These are phyloP conservation scores for Camponotus vicinus DNA, from an alignment of 1,140 invertebrate species.

Conservation along the genomic window DNA sequence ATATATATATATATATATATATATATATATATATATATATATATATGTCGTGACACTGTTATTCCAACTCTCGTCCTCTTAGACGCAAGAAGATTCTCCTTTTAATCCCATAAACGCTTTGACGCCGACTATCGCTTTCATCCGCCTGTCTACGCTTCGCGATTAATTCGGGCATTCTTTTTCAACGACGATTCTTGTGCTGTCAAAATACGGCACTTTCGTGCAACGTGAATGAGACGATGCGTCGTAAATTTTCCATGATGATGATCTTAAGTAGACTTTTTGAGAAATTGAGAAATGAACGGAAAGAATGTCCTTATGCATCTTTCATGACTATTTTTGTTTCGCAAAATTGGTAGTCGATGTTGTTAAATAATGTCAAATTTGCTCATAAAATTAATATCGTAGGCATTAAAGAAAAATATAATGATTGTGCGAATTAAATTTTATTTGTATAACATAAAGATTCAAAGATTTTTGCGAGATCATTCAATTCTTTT, in stretches of 20 bases:
- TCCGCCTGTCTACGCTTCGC: background rate
- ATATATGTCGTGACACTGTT: background rate
- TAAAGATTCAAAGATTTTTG: no score
- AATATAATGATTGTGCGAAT: background rate
- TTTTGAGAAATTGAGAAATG: slow-evolving; percentile 14
- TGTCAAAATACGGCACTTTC: slow-evolving; percentile 42
- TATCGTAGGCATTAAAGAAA: no score
- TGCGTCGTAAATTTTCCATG: slow-evolving; percentile 26
- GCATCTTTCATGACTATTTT: slow-evolving; percentile 9
- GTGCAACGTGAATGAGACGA: background rate
- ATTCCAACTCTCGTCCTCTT: background rate
- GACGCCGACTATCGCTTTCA: slow-evolving; percentile 36
- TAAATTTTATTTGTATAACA: slow-evolving; percentile 2
- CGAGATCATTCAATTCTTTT: background rate
- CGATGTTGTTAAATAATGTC: background rate
- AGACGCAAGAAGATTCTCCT: slow-evolving; percentile 27
- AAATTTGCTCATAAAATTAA: background rate
- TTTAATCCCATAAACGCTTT: slow-evolving; percentile 35
- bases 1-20: no score
- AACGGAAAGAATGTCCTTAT: background rate
- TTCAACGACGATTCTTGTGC: background rate
- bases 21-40: no score
- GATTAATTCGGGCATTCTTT: slow-evolving; percentile 49
- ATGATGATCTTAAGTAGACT: slow-evolving; percentile 20
- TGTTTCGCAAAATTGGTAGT: background rate